Base-by-base conservation (phyloP, 2,797 vertebrate species). In the Pygocentrus nattereri region DNA sequence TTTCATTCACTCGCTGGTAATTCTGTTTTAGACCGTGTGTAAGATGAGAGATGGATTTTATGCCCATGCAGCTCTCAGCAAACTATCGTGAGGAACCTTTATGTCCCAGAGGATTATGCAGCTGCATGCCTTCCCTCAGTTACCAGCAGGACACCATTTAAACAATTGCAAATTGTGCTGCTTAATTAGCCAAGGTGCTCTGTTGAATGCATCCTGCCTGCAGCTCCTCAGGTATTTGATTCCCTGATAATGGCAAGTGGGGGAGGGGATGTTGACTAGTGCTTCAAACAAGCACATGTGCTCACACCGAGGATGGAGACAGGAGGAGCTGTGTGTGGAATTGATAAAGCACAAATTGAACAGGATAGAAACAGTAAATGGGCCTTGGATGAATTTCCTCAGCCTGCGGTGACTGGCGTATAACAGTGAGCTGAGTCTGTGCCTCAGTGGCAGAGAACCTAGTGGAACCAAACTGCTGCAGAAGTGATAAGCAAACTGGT, bases 181-280 rank as follows among this genome's bases (percentile, higher is more conserved):
- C 52, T 61, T 83, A 70, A 75, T 79, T 83, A 75, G 49, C 41
- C 70, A 83, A 59, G 76, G 27, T 69, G 38, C 76, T 69, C 52
- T 59, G 70, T 25, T 52, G 71, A 79, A 74, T 41, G 8, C 71
- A 30, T 79, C 62, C 44, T 27, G 62, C 64, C 71, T 74, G 27
- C 41, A 61, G 38, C 27, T 58, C 61, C 38, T 78, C n/a, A 18
- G 69, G 54, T 72, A 50, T 69, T 65, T 73, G 10, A 65, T 56
- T 77, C 47, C 19, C 5, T 65, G 44, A 31, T 31, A 21, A 54
- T 72, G 31, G 71, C 7, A 34, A 38, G 38, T 25, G 31, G 19
- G 23, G 34, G 19, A 34, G 61, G 59, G 38, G 25, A 44, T 23
- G 59, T 23, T 5, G 19, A 44, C 47, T 25, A 21, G 25, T 12